Evolutionary conservation across 2,797 vertebrate species (phyloP), one percentile per base, ranked within the genome.

Genomic region (Geotrypetes seraphini): DNA sequence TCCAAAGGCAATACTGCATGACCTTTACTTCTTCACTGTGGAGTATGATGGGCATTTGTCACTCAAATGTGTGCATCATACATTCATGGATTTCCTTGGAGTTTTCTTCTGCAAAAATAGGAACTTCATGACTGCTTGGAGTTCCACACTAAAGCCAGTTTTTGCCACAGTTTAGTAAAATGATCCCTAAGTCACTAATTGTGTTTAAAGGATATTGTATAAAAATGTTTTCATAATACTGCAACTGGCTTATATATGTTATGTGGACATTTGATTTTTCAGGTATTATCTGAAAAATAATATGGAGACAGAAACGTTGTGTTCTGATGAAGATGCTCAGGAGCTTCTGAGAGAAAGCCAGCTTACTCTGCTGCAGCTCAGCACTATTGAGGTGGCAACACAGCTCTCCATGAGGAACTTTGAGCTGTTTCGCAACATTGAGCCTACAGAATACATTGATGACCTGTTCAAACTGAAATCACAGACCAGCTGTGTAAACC

Each of bases 211-310:
- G n/a, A 1, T 20, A 20, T 12, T 3, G 2, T 5, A 14, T 2
- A 2, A 3, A 3, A 1, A 31, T 31, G 16, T n/a, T n/a, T n/a
- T n/a, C n/a, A n/a, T n/a, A n/a, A n/a, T n/a, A n/a, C n/a, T n/a
- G n/a, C n/a, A n/a, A n/a, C n/a, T n/a, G n/a, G n/a, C n/a, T n/a
- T n/a, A n/a, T n/a, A n/a, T n/a, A n/a, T n/a, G n/a, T n/a, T n/a
- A n/a, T n/a, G n/a, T n/a, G n/a, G n/a, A n/a, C n/a, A n/a, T n/a
- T n/a, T 54, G 10, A 56, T 47, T 65, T 34, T 41, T 4, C 38
- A 99, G 96, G 55, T 99, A 99, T 69, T 99, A 99, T 53, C 76
- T 99, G 40, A 99, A 99, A 73, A 99, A 92, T 76, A 98, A 97
- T 74, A 97, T 97, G 93, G 94, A 99, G 68, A 99, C 96, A 0